A percentile compares a stretch with the other conserved stretches of the same genome.
These are phyloP conservation scores for Eupithecia pulchellata DNA, from an alignment of 2,888 invertebrate genomes.

Conservation along the genomic window DNA sequence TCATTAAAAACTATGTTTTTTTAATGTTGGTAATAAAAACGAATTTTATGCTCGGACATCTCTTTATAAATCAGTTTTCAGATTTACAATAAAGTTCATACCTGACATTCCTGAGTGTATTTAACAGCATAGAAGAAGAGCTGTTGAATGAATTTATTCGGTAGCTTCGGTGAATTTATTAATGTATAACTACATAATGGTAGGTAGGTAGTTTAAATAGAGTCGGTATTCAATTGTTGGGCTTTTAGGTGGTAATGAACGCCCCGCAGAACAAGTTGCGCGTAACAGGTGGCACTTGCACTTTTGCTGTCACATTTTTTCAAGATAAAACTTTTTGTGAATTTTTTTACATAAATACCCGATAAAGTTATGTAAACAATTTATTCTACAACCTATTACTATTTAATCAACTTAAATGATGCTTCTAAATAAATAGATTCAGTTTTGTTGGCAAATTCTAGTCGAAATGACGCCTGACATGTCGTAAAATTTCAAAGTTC, in stretches of 20 bases:
- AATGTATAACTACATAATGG: not conserved
- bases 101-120: not conserved
- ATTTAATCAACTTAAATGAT: not conserved
- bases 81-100: not conserved
- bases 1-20: not conserved
- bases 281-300: conserved; percentile 59
- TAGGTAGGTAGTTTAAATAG: not conserved
- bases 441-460: not conserved
- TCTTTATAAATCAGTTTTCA: not conserved
- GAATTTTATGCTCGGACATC: not conserved
- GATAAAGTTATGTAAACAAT: too few relatives aligned
- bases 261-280: conserved; percentile 35
- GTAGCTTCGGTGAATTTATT: not conserved
- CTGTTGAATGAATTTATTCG: not conserved
- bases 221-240: not conserved
- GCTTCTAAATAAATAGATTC: not conserved
- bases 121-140: not conserved
- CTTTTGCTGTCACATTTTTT: conserved; percentile 13
- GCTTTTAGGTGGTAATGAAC: not conserved
- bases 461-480: conserved; percentile 6
- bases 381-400: not conserved
- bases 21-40: not conserved
- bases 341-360: too few relatives aligned
- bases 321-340: too few relatives aligned
- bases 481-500: conserved; percentile 24